Evolutionary conservation across 2,888 invertebrate species (phyloP).

Genomic region (Drosophila leonis): DNA sequence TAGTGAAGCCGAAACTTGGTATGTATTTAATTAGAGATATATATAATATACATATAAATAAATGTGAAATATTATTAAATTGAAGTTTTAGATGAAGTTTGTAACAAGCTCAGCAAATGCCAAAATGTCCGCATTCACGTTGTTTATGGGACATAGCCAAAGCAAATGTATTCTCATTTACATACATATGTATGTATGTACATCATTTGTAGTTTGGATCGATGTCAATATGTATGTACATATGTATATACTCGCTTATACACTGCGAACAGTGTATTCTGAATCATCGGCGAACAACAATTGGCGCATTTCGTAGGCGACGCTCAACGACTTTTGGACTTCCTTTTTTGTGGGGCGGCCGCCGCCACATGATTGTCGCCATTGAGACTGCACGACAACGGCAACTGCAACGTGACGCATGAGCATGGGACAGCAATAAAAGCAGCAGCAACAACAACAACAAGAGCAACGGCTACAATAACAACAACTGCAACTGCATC

Average conservation of each 20-base stretch:
- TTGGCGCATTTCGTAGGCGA: conserved; percentile 54
- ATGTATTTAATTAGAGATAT: background rate
- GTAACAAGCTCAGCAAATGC: background rate
- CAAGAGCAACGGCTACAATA: conserved; percentile 16
- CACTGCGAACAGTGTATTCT: background rate
- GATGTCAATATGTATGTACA: background rate
- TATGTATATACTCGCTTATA: background rate
- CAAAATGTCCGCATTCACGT: background rate
- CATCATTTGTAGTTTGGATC: background rate
- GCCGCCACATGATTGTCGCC: conserved; percentile 57
- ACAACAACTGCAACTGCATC: conserved; percentile 13
- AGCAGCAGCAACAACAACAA: conserved; percentile 8
- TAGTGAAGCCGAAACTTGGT: background rate
- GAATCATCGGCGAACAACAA: conserved; percentile 44
- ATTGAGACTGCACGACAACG: conserved; percentile 61
- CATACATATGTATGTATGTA: background rate
- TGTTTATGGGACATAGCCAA: too few relatives aligned
- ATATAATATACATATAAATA: background rate
- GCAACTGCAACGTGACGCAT: conserved; percentile 59
- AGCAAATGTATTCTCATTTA: background rate
- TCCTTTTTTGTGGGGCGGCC: conserved; percentile 53
- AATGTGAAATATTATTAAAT: background rate
- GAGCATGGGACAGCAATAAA: conserved; percentile 26
- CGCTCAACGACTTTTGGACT: conserved; percentile 47
- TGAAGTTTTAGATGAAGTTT: too few relatives aligned